These are phyloP conservation scores for Callyntrura sp. DNA, from an alignment of 2,888 invertebrate genomes.

Conservation along the genomic window DNA sequence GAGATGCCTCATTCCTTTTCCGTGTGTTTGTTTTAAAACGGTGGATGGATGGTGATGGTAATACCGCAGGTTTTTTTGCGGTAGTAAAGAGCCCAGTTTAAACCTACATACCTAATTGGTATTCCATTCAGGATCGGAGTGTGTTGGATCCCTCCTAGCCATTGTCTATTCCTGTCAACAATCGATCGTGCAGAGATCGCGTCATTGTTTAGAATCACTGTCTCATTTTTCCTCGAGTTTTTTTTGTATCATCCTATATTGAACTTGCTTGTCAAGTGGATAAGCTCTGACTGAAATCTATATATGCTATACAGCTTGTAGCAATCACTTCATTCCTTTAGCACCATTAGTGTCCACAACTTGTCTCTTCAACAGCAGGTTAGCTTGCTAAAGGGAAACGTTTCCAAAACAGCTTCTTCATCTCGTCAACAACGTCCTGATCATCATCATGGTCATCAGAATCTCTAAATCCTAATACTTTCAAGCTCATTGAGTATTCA, in stretches of 20 bases:
- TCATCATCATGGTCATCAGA: constrained; percentile 11
- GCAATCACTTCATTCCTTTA: constrained; percentile 47
- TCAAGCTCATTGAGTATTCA: constrained; percentile 64
- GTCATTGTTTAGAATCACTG: constrained; percentile 52
- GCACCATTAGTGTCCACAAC: constrained; percentile 72
- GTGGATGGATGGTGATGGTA: not conserved
- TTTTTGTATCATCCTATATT: constrained; percentile 28
- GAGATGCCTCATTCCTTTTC: not conserved
- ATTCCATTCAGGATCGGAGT: constrained; percentile 61
- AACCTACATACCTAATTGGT: constrained; percentile 57
- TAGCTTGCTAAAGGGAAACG: constrained; percentile 39
- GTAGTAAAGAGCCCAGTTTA: not conserved
- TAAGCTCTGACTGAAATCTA: constrained; percentile 43
- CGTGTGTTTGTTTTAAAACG: not conserved
- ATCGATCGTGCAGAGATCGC: constrained; percentile 51
- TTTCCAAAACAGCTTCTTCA: constrained; percentile 32
- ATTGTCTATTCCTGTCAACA: constrained; percentile 73
- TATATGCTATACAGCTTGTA: not conserved
- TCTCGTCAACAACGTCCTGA: not conserved
- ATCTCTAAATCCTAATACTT: constrained; percentile 12
- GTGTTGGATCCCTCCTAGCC: constrained; percentile 55
- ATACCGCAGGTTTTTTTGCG: not conserved
- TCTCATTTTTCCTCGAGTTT: constrained; percentile 48
- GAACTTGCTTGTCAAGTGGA: not conserved
- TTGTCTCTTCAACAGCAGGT: constrained; percentile 61